phyloP scores from a whole-genome alignment of 1,140 invertebrate genomes.

The Brachystomella parvula region DNA sequence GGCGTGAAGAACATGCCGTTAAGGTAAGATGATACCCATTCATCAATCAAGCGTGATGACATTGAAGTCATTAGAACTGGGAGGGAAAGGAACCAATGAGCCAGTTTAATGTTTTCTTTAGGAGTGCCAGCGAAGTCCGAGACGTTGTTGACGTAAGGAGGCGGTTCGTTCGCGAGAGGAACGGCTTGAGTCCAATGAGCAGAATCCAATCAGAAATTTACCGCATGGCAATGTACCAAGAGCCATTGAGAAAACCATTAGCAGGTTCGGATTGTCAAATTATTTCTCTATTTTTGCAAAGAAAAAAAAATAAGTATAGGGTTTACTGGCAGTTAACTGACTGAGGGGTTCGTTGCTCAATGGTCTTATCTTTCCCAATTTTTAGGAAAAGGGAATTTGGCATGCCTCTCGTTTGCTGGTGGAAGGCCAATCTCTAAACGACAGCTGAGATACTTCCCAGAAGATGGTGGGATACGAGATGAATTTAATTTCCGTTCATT shows the following conservation, averaged over 20 bases:
- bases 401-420: conserved; percentile 29
- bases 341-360: neutral
- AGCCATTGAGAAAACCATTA: conserved; percentile 11
- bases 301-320: neutral
- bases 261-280: neutral
- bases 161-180: conserved; percentile 18
- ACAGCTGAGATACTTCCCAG: conserved; percentile 18
- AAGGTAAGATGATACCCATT: neutral
- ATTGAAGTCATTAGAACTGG: neutral
- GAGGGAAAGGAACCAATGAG: neutral
- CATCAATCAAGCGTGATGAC: neutral
- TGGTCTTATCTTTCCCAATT: neutral
- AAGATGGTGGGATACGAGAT: conserved; percentile 14
- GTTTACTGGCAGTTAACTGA: neutral
- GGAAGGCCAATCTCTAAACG: conserved; percentile 28
- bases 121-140: conserved; percentile 14
- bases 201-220: conserved; percentile 18
- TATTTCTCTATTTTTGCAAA: neutral
- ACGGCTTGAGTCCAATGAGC: conserved; percentile 7
- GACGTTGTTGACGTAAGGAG: conserved; percentile 22
- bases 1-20: neutral
- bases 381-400: conserved; percentile 24
- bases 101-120: neutral
- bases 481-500: conserved; percentile 23
- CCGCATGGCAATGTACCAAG: conserved; percentile 23